Evolutionary conservation across 1,140 invertebrate genomes (phyloP), one percentile per base, ranked within the genome.

Genomic region (Drosophila arawakana): DNA sequence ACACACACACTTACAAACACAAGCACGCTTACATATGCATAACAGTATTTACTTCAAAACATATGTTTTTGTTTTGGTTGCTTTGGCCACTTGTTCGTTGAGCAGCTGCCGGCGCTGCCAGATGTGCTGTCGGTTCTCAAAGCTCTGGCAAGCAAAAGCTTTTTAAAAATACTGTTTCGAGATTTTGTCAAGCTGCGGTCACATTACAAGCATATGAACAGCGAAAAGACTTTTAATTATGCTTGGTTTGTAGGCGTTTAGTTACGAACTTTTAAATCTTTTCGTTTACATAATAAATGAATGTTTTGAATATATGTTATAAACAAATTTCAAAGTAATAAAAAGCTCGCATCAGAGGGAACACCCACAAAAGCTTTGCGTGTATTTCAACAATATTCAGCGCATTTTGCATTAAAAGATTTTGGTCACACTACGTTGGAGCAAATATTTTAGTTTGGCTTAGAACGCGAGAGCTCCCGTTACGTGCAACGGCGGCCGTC

Each of bases 21-120:
- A 43, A 47, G 11, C 47, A 52, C 8, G 68, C 30, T 69, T 39
- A 61, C 37, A 34, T 66, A 49, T 43, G 37, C 54, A 43, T 8
- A 11, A 13, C 7, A 35, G 34, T 55, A 37, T 34, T n/a, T 65
- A 18, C 58, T 72, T 54, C 34, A 47, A 44, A 89, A 75, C 83
- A 86, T 81, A 67, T 88, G 83, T 75, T 89, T 80, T 83, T 89
- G 84, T 89, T 89, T 89, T 89, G 80, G 70, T 88, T 80, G 73
- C 70, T 60, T 80, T 89, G 60, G 49, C 72, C 84, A 80, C 84
- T 89, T 88, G 76, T 85, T 85, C 82, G 79, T 49, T 21, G 8
- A 79, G 50, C 72, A 76, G 75, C 71, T 79, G 70, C 43, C 58
- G 65, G 21, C 10, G 55, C 15, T 37, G 60, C 34, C 11, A 52